Conservation (phyloP, 35 echinoderm and acorn worm genomes). For the Holothuria glaberrima region DNA sequence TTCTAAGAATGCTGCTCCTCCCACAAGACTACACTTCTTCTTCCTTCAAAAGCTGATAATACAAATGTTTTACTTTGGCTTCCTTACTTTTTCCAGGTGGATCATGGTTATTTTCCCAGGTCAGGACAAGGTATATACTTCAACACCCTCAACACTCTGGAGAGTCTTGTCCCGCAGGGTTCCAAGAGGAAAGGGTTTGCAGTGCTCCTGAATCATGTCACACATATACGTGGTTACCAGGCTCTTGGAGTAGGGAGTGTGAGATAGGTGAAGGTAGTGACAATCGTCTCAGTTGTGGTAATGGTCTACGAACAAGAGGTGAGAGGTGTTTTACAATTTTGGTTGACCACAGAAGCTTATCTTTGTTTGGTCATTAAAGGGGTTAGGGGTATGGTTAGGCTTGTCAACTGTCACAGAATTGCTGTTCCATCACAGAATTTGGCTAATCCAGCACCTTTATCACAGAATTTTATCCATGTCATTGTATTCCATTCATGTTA, state of each 20-base stretch:
- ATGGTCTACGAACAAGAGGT: slow-evolving; percentile 91
- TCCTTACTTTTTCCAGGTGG: slow-evolving; percentile 36
- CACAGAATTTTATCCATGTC: too few species aligned
- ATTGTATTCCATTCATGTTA: too few species aligned
- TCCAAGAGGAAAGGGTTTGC: slow-evolving; percentile 71
- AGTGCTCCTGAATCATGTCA: slow-evolving; percentile 67
- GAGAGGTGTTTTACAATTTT: neutral
- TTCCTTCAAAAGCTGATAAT: too few species aligned
- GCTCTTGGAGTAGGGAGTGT: slow-evolving; percentile 65
- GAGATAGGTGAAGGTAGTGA: slow-evolving; percentile 33
- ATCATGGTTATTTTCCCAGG: slow-evolving; percentile 36
- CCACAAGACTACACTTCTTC: neutral
- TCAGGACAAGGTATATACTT: slow-evolving; percentile 74
- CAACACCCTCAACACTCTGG: slow-evolving; percentile 60
- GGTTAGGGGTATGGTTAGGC: neutral
- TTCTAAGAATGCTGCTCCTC: too few species aligned
- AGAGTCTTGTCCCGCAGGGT: slow-evolving; percentile 48
- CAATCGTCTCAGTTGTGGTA: slow-evolving; percentile 58
- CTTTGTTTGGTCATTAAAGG: neutral
- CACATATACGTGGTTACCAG: slow-evolving; percentile 69
- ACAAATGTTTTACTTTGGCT: too few species aligned
- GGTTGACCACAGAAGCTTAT: neutral
- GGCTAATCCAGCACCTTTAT: too few species aligned
- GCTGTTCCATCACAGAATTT: neutral
- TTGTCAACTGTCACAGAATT: neutral